Base-by-base conservation (phyloP, 2,113 vertebrate species). In the Mustelus asterias region DNA sequence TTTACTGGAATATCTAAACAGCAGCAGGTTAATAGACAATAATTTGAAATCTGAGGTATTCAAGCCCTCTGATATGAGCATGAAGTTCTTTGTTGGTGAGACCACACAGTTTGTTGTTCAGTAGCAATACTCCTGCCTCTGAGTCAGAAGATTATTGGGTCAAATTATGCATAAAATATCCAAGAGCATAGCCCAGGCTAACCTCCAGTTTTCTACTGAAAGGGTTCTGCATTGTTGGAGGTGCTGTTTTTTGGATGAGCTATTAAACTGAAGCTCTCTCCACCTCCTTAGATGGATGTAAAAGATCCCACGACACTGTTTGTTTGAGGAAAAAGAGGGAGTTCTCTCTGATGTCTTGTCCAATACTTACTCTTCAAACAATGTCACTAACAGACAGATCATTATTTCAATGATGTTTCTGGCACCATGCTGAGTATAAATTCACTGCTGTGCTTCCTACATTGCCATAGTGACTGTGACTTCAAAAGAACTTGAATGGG, bases 1-100 rank as follows among this genome's bases (percentile, higher is more conserved):
- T 63, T n/a, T 63, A 5, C 88, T 92, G 29, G 89, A 93, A 67
- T 18, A 67, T 93, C 33, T 93, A 93, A 93, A 93, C 89, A 93
- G 89, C 18, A 37, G 8, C 33, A 37, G 60, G 60, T n/a, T 93
- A n/a, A 93, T 37, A 41, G 29, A 65, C 63, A 22, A 18, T 93
- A 2, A 65, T 67, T 93, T 63, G 60, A 93, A 41, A 41, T 83
- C 37, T 41, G 80, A 37, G n/a, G 60, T 22, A 37, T 18, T 63
- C 60, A 92, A 33, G 33, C 58, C 58, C n/a, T 65, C 33, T 7
- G 89, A 92, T 33, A 93, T 18, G 60, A 93, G n/a, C 60, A n/a
- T 37, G 60, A 67, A 93, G 7, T 65, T 93, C 60, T 65, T 65
- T 22, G 63, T 10, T 93, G 33, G 1, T 93, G 16, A 18, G n/a